Conservation (phyloP, 2,888 invertebrate genomes). For the Campopleginae sp. region DNA sequence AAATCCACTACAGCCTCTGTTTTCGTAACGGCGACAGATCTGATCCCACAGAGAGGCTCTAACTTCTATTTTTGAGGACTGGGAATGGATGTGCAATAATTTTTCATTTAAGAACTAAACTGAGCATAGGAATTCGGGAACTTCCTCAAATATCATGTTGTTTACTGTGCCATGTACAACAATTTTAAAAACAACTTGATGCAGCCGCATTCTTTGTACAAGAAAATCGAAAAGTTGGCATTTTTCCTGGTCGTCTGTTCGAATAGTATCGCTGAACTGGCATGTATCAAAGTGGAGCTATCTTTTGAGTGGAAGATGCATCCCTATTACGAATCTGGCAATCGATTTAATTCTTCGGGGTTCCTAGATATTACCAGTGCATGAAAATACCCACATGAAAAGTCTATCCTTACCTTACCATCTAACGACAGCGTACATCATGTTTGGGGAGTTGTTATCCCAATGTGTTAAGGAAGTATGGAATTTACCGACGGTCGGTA, state of each 20-base stretch:
- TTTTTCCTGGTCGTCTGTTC: not conserved
- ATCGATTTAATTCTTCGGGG: not conserved
- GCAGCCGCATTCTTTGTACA: not conserved
- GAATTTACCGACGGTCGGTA: not conserved
- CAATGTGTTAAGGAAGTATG: not conserved
- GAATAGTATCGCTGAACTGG: not conserved
- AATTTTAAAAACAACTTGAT: not conserved
- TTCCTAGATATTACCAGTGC: not conserved
- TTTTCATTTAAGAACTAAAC: too few relatives aligned
- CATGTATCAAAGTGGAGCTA: slow-evolving; percentile 16
- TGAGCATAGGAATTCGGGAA: too few relatives aligned
- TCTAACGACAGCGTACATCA: not conserved
- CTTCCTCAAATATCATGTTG: not conserved
- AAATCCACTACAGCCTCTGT: not conserved
- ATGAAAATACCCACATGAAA: not conserved
- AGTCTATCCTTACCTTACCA: not conserved
- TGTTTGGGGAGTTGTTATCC: not conserved
- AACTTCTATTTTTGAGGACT: too few relatives aligned
- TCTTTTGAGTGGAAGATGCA: not conserved
- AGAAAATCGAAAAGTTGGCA: not conserved
- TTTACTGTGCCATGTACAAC: not conserved
- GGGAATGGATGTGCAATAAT: too few relatives aligned
- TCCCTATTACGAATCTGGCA: not conserved
- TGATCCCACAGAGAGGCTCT: too few relatives aligned
- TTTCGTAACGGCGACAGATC: too few relatives aligned